These are phyloP conservation scores for Heloderma charlesbogerti DNA, from an alignment of 2,113 vertebrate genomes.

Conservation along the genomic window DNA sequence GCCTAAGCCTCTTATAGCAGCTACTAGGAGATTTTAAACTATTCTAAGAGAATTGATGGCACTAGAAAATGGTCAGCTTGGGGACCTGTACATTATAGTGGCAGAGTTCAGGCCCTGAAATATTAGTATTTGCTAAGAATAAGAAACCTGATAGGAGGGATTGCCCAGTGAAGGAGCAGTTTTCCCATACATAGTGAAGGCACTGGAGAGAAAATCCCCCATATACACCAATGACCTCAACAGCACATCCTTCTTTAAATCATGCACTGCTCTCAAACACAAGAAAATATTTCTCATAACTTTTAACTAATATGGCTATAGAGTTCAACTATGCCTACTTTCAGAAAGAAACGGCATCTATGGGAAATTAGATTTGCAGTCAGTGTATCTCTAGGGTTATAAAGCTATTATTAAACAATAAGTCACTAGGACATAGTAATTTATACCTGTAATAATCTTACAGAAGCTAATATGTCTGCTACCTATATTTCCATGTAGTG, in stretches of 20 bases:
- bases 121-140: too few relatives aligned
- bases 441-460: slow-evolving; percentile 36
- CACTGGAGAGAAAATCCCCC: too few relatives aligned
- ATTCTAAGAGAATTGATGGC: too few relatives aligned
- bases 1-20: too few relatives aligned
- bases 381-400: neutral
- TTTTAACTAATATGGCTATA: slow-evolving; percentile 28
- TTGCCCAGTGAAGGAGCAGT: too few relatives aligned
- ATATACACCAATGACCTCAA: slow-evolving; percentile 15
- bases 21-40: too few relatives aligned
- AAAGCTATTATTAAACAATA: slow-evolving; percentile 46
- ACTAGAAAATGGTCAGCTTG: too few relatives aligned
- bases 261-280: slow-evolving; percentile 16
- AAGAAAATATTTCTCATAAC: slow-evolving; percentile 4
- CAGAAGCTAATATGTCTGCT: slow-evolving; percentile 20
- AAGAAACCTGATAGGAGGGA: too few relatives aligned
- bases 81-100: too few relatives aligned
- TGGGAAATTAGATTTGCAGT: slow-evolving; percentile 28
- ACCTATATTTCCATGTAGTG: slow-evolving; percentile 30
- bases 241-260: neutral
- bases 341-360: slow-evolving; percentile 38
- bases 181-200: too few relatives aligned
- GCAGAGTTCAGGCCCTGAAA: too few relatives aligned
- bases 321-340: neutral
- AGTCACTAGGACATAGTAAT: slow-evolving; percentile 43